A percentile compares a stretch with the other conserved stretches of the same genome.
Conservation (phyloP, 37 sponge, comb jelly and placozoan genomes). For the Amphimedon queenslandica region DNA sequence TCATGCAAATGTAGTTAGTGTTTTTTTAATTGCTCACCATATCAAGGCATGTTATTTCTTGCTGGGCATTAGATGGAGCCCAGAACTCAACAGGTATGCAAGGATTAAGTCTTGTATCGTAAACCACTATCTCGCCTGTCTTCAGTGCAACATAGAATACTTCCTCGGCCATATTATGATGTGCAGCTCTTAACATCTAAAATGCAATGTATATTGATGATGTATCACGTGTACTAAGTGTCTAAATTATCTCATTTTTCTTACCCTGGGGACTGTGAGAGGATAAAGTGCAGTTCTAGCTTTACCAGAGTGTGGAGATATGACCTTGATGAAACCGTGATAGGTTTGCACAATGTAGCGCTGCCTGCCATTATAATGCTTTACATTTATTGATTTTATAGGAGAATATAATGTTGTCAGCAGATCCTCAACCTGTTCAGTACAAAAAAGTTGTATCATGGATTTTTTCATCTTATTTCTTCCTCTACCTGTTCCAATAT, state of each 20-base stretch:
- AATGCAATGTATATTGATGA: no score
- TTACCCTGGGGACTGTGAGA: slow-evolving; percentile 25
- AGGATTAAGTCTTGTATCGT: slow-evolving; percentile 45
- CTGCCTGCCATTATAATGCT: no score
- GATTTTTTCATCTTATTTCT: background rate
- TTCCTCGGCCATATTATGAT: slow-evolving; percentile 21
- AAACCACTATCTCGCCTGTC: slow-evolving; percentile 42
- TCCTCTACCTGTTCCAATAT: slow-evolving; percentile 37
- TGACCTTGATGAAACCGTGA: slow-evolving; percentile 64
- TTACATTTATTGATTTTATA: no score
- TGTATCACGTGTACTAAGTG: no score
- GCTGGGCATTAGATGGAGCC: slow-evolving; percentile 7
- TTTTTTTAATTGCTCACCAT: slow-evolving; percentile 14
- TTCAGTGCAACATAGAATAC: slow-evolving; percentile 37
- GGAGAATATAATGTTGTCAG: no score
- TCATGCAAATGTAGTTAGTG: no score
- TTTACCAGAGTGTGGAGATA: slow-evolving; percentile 55
- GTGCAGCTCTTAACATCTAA: slow-evolving; percentile 35
- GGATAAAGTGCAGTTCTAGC: slow-evolving; percentile 52
- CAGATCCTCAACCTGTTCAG: no score
- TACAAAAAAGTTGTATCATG: background rate
- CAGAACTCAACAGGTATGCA: slow-evolving; percentile 43
- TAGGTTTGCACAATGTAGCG: background rate
- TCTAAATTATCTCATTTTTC: no score
- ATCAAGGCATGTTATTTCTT: slow-evolving; percentile 35